Base-by-base conservation (phyloP, 2,113 vertebrate genomes). In the Sclerurus mexicanus region DNA sequence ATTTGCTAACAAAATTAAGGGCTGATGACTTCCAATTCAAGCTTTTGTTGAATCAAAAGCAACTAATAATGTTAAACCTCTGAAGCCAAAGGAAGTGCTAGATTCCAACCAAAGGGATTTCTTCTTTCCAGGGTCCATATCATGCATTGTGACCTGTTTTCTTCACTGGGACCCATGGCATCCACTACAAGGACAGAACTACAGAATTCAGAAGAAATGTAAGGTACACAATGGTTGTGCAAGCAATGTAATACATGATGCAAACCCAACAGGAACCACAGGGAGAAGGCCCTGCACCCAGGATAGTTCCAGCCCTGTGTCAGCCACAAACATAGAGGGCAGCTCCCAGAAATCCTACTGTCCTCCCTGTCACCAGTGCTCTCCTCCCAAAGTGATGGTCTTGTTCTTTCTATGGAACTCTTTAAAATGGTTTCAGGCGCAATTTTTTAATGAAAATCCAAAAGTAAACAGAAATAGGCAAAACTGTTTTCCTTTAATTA, bases 1-100 rank as follows among this genome's bases (percentile, higher is more conserved):
- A 74, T 67, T 89, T 84, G 44, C 60, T 87, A 89, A 85, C 18
- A 78, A 92, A 91, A 90, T 59, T 59, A 90, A 90, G 30, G 58
- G 39, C 9, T 22, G 0, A 76, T 52, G 42, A 73, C 40, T 91
- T 93, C 25, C 60, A 84, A 33, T 67, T 85, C 42, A 85, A 82
- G 27, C 18, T 76, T 85, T 87, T 58, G 31, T 62, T 91, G 50
- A 94, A 82, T 67, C 39, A 59, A 76, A 85, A 52, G 44, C 78
- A 94, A 55, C 31, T 75, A 67, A 71, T 19, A 89, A 80, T 27
- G 77, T 60, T 68, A 85, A 78, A 75, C 37, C 30, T 82, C 33
- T 75, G 33, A 81, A 63, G 44, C 25, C 56, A 59, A 67, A 93
- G 64, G 28, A 73, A 58, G 35, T 23, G 13, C 56, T 71, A 15